Conservation (phyloP, 1,140 invertebrate species). For the Saccostrea cuccullata region DNA sequence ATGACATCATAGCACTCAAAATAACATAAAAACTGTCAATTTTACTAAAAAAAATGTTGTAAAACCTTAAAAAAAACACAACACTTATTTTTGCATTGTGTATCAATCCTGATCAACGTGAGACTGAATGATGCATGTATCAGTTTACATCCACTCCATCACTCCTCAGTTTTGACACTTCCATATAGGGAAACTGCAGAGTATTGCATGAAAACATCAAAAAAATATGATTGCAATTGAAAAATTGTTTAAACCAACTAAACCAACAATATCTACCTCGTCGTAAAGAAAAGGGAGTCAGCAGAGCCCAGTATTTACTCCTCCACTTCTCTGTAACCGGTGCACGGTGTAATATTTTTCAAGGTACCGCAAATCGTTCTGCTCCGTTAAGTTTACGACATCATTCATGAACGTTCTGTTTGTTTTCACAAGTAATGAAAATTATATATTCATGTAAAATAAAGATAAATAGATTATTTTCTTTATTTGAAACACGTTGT, state of each 20-base stretch:
- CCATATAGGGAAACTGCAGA: not conserved
- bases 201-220: not conserved
- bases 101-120: too few species aligned
- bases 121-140: not conserved
- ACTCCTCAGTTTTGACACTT: not conserved
- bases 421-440: too few species aligned
- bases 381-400: not conserved
- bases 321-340: not conserved
- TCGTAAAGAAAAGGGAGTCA: not conserved
- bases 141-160: not conserved
- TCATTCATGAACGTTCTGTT: too few species aligned
- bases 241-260: not conserved
- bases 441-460: too few species aligned
- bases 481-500: too few species aligned
- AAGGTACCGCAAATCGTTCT: not conserved
- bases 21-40: too few species aligned
- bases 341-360: not conserved
- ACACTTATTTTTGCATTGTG: not conserved
- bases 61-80: too few species aligned
- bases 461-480: too few species aligned
- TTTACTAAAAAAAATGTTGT: too few species aligned
- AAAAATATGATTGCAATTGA: not conserved
- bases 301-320: not conserved
- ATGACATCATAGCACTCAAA: too few species aligned
- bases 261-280: not conserved